These are phyloP conservation scores for Ctenosaura bakeri DNA, from an alignment of 2,797 vertebrate species.

Conservation along the genomic window DNA sequence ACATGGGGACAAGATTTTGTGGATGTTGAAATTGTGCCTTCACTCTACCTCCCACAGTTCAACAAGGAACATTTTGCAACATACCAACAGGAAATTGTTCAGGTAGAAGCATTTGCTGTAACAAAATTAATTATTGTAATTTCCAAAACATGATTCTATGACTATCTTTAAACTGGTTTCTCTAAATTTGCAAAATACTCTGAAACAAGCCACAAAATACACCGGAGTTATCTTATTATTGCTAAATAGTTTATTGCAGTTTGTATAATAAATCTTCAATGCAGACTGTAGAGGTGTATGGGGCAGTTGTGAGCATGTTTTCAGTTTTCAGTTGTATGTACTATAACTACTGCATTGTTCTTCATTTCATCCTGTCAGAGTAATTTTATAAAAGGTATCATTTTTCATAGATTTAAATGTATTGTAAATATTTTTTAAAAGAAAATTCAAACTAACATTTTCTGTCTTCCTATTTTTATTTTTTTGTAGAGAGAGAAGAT, in stretches of 20 bases:
- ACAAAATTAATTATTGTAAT: constrained; percentile 11
- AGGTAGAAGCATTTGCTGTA: constrained; percentile 81
- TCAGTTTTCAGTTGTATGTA: neutral
- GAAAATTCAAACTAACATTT: constrained; percentile 40
- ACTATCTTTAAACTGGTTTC: constrained; percentile 26
- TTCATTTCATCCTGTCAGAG: neutral
- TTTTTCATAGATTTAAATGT: constrained; percentile 37
- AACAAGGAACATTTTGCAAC: constrained; percentile 91
- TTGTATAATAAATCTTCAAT: neutral
- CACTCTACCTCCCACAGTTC: constrained; percentile 94
- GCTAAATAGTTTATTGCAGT: neutral
- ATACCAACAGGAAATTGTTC: constrained; percentile 91
- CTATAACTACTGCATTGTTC: neutral
- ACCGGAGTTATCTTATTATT: neutral
- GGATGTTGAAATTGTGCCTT: constrained; percentile 93
- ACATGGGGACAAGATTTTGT: constrained; percentile 98
- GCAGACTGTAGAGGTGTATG: no score
- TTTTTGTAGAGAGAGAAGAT: constrained; percentile 90
- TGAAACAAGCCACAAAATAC: neutral
- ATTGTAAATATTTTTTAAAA: constrained; percentile 14
- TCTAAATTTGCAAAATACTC: constrained; percentile 5
- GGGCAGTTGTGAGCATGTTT: no score
- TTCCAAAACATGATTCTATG: neutral
- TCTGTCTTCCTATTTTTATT: constrained; percentile 49
- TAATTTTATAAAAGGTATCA: constrained; percentile 3